phyloP scores from a whole-genome alignment of 2,113 vertebrate species.

The Atrichornis clamosus region DNA sequence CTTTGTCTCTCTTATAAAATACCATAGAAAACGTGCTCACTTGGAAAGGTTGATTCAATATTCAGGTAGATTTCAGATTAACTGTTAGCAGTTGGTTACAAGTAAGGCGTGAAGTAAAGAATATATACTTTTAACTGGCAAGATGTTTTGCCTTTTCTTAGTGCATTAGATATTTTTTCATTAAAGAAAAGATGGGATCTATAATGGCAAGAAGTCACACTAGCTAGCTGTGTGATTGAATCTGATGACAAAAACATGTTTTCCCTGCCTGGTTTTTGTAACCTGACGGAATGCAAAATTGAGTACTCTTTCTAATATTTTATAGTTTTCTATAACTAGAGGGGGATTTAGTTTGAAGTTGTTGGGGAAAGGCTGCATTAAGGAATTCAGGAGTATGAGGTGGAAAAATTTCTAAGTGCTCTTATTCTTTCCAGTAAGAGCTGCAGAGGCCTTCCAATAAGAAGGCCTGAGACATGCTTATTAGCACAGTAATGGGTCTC shows the following conservation, averaged over 20 bases:
- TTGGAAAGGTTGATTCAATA: neutral
- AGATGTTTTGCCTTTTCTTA: neutral
- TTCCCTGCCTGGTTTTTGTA: neutral
- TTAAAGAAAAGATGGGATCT: neutral
- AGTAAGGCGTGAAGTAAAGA: neutral
- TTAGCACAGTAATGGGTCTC: neutral
- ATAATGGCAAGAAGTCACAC: neutral
- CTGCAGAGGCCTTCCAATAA: neutral
- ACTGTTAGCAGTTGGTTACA: neutral
- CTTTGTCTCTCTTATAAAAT: neutral
- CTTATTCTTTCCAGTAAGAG: neutral
- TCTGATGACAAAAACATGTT: accelerated
- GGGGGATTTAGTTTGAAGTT: neutral
- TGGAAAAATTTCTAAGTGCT: neutral
- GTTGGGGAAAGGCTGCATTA: neutral
- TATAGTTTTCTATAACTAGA: neutral
- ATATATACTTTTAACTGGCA: neutral
- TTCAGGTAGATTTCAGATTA: neutral
- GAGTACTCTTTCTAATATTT: neutral
- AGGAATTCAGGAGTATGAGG: neutral
- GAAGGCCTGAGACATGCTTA: neutral
- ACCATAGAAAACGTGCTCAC: accelerated
- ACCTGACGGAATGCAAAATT: neutral
- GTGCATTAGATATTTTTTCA: neutral
- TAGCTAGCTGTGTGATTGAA: neutral